Percentiles rank a stretch among this genome's conserved stretches.
Conservation (phyloP, 1,140 invertebrate species). For the Leptinotarsa undecemlineata region DNA sequence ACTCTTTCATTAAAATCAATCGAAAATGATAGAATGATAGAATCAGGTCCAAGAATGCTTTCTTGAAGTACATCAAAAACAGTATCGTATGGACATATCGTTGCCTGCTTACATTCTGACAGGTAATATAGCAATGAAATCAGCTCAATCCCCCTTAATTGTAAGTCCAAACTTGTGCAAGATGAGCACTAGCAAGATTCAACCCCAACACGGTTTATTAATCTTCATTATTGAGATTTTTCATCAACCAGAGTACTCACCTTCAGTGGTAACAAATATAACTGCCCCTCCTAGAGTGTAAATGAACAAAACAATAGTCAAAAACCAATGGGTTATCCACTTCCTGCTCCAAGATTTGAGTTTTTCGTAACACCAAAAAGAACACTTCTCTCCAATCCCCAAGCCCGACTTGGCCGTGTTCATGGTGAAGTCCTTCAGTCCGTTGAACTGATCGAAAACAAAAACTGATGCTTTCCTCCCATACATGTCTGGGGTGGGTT, state of each 20-base stretch:
- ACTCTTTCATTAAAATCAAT: no score
- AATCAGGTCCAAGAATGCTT: no score
- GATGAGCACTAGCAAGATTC: no score
- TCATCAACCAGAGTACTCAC: conserved; percentile 57
- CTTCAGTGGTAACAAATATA: conserved; percentile 76
- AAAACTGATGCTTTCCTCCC: conserved; percentile 71
- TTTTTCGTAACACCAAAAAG: conserved; percentile 78
- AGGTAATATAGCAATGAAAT: no score
- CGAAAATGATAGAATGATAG: no score
- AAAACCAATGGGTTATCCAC: conserved; percentile 88
- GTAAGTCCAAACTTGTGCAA: no score
- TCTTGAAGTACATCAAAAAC: no score
- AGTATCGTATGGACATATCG: no score
- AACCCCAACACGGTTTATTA: not conserved
- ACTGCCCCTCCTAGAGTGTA: conserved; percentile 80
- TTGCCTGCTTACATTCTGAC: no score
- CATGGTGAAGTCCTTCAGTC: conserved; percentile 75
- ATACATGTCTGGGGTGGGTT: conserved; percentile 51
- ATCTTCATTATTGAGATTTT: not conserved
- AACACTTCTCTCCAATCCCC: conserved; percentile 79
- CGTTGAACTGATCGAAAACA: conserved; percentile 74
- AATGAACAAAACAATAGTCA: conserved; percentile 73
- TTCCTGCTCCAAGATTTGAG: conserved; percentile 74
- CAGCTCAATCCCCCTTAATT: no score
- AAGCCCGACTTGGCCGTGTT: conserved; percentile 74